Conservation (phyloP, 64 coral and sea anemone genomes). For the Pachyseris speciosa region DNA sequence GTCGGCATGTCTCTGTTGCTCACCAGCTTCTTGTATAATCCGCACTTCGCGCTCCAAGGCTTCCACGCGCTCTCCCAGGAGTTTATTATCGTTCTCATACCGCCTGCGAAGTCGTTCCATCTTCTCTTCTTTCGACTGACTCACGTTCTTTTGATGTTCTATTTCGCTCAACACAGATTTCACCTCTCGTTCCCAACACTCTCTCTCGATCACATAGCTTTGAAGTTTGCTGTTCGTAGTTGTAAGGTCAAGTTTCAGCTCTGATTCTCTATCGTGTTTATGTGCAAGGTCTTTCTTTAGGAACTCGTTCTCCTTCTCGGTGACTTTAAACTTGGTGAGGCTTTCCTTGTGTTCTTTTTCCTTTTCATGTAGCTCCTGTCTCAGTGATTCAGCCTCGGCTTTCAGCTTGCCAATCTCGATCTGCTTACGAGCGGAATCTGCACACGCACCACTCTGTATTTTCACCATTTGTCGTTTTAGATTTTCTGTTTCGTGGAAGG, state of each 20-base stretch:
- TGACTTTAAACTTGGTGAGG: conserved; percentile 56
- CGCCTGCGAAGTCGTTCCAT: conserved; percentile 77
- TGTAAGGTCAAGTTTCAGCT: conserved; percentile 84
- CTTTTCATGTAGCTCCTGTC: conserved; percentile 70
- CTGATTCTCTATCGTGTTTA: conserved; percentile 73
- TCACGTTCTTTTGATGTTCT: conserved; percentile 86
- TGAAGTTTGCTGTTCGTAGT: conserved; percentile 93
- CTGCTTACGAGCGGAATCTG: conserved; percentile 68
- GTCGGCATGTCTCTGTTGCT: conserved; percentile 93
- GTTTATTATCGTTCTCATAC: conserved; percentile 88
- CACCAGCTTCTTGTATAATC: conserved; percentile 70
- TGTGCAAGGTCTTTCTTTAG: conserved; percentile 83
- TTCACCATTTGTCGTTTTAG: conserved; percentile 85
- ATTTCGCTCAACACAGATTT: conserved; percentile 86
- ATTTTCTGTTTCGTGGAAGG: conserved; percentile 80
- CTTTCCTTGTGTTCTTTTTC: conserved; percentile 62
- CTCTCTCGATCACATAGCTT: conserved; percentile 89
- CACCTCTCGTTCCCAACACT: conserved; percentile 91
- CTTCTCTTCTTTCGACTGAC: conserved; percentile 78
- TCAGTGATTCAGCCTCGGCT: conserved; percentile 68
- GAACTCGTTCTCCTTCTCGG: conserved; percentile 85
- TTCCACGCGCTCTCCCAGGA: conserved; percentile 76
- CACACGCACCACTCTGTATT: conserved; percentile 79
- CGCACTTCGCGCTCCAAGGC: conserved; percentile 77
- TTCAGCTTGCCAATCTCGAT: conserved; percentile 73